These are phyloP conservation scores for Xenotilapia leptura DNA, from an alignment of 2,113 vertebrate genomes.

Conservation along the genomic window DNA sequence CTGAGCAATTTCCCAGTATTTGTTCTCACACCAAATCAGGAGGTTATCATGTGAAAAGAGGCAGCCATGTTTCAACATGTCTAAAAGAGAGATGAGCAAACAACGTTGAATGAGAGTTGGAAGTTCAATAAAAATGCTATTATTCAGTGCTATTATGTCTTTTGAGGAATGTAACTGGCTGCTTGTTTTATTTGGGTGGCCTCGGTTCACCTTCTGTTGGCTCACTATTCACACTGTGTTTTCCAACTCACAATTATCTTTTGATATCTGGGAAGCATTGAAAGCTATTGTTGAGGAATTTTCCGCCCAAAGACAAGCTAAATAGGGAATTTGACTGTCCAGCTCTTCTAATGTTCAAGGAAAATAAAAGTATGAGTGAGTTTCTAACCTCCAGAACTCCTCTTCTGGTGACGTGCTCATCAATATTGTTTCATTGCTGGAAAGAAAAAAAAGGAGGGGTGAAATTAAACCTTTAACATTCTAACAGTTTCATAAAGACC, in stretches of 20 bases:
- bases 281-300: background rate
- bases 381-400: slow-evolving; percentile 69
- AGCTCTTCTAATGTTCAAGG: background rate
- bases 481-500: background rate
- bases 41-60: background rate
- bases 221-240: background rate
- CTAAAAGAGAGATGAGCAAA: background rate
- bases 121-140: background rate
- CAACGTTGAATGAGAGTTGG: background rate
- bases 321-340: background rate
- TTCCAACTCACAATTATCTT: background rate
- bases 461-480: background rate
- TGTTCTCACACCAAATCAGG: background rate
- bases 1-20: background rate
- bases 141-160: background rate
- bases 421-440: background rate
- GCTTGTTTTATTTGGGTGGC: background rate
- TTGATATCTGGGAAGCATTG: background rate
- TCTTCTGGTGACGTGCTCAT: slow-evolving; percentile 11
- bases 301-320: background rate
- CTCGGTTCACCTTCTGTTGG: background rate
- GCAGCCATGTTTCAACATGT: background rate
- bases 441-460: background rate
- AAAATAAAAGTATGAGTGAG: background rate
- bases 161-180: background rate